These are phyloP conservation scores for Saturnia pavonia DNA, from an alignment of 2,888 invertebrate genomes.

Conservation along the genomic window DNA sequence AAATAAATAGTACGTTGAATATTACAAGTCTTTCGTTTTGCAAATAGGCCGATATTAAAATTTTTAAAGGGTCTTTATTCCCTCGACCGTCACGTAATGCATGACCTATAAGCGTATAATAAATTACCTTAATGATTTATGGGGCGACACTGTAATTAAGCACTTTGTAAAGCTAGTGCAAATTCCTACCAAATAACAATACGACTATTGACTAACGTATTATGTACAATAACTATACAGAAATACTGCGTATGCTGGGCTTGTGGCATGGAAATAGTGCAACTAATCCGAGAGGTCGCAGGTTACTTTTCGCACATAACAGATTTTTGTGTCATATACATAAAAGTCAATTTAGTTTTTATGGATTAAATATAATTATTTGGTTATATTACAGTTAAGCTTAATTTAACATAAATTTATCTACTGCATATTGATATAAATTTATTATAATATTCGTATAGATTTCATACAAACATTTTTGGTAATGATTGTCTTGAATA, in stretches of 20 bases:
- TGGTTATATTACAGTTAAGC: too few species aligned
- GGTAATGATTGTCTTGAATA: too few species aligned
- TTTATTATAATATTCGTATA: too few species aligned
- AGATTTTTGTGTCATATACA: too few species aligned
- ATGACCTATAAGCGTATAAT: background rate
- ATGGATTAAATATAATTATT: too few species aligned
- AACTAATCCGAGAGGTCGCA: too few species aligned
- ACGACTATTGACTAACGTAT: background rate
- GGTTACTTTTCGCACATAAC: too few species aligned
- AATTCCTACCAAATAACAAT: background rate
- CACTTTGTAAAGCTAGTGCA: background rate
- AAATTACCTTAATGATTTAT: slow-evolving; percentile 1
- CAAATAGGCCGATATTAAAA: slow-evolving; percentile 24
- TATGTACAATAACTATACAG: background rate
- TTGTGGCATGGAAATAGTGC: too few species aligned
- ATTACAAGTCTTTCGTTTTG: background rate
- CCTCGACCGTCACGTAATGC: background rate
- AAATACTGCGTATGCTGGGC: background rate
- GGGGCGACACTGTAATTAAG: background rate
- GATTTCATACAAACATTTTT: too few species aligned
- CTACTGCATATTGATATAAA: too few species aligned
- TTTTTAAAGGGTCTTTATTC: slow-evolving; percentile 7
- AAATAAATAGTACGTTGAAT: background rate
- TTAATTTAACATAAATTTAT: too few species aligned
- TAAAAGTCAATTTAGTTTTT: too few species aligned